Evolutionary conservation across 2,888 invertebrate species (phyloP), one percentile per base, ranked within the genome.

Genomic region (Steinernema carpocapsae): DNA sequence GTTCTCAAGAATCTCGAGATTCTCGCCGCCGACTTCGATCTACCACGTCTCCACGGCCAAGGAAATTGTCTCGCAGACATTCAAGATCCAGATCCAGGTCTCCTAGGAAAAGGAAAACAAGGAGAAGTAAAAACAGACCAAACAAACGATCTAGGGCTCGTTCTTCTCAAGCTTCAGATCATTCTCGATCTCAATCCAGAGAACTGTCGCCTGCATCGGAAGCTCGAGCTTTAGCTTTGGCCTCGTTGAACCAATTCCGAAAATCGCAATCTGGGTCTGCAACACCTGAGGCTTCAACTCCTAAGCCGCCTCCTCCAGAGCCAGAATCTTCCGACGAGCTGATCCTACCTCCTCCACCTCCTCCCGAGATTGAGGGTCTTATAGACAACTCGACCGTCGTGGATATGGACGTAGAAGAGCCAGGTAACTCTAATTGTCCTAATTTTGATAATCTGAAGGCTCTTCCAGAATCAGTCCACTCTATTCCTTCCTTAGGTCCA

Each of bases 331-430:
- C 29, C 32, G 14, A n/a, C n/a, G 48, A 48, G 7, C 14, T 48
- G 7, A 14, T 48, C 17, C 48, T 14, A n/a, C 48, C 48, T 14
- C 48, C 48, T 4, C 48, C 48, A 4, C 48, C 48, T 17, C 48
- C 48, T 7, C 48, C 48, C 14, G 48, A 48, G 19, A 43, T 43
- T 7, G 43, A 43, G 43, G 43, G 14, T 12, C n/a, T 19, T 48
- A 48, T n/a, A 29, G 64, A 64, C 64, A 64, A 64, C 37, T 29
- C 64, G 32, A n/a, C 64, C 1, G 64, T 64, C 32, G 64, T 64
- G 29, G 64, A 64, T 17, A 64, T 64, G 64, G 64, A 64, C 37
- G 64, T 64, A 1, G 37, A 29, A 29, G 32, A 26, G 37, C 37
- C 37, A 37, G 37, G 37, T 37, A 37, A 37, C 4, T n/a, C 12